Percentiles rank a stretch among this genome's conserved stretches.
These are phyloP conservation scores for Eristalis pertinax DNA, from an alignment of 2,888 invertebrate species.

Conservation along the genomic window DNA sequence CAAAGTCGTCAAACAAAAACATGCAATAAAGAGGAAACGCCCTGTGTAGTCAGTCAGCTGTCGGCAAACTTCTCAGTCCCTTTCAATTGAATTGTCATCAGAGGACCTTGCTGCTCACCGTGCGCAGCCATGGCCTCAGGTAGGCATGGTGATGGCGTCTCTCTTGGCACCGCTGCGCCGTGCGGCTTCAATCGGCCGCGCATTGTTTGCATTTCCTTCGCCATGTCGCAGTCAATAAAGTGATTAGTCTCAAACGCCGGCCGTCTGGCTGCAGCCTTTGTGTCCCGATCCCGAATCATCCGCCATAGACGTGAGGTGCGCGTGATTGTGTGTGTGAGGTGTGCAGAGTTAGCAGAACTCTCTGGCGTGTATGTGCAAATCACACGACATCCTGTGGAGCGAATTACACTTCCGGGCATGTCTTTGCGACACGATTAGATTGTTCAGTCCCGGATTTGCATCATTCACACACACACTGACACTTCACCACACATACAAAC, in stretches of 20 bases:
- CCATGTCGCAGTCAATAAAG: constrained; percentile 32
- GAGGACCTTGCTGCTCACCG: background rate
- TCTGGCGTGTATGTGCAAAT: background rate
- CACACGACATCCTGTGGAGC: constrained; percentile 26
- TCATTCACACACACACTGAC: background rate
- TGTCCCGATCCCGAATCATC: constrained; percentile 1
- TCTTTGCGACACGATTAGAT: background rate
- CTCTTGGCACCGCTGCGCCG: background rate
- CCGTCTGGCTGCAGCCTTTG: constrained; percentile 56
- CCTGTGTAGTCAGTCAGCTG: no score
- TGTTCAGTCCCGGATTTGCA: constrained; percentile 38
- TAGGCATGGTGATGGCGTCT: background rate
- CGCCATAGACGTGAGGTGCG: background rate
- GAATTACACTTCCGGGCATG: constrained; percentile 11
- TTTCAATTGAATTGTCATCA: background rate
- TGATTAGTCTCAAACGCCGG: constrained; percentile 54
- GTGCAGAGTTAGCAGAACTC: no score
- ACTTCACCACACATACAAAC: no score
- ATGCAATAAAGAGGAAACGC: background rate
- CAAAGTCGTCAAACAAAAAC: background rate
- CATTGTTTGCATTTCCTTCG: background rate
- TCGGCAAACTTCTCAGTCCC: background rate
- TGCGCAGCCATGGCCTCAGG: background rate
- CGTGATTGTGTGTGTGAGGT: background rate
- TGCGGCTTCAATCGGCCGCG: background rate